phyloP scores from a whole-genome alignment of 1,140 invertebrate genomes.

The Bombyx mori region ASM3026992v2 NC_085109.1:9068501-9069000 shows the following conservation, averaged over 20 bases:
- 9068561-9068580: no score
- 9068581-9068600: constrained; percentile 38
- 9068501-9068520: constrained; percentile 31
- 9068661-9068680: no score
- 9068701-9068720: no score
- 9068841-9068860: constrained; percentile 64
- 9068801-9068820: constrained; percentile 64
- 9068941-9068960: constrained; percentile 23
- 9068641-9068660: constrained; percentile 18
- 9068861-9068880: constrained; percentile 58
- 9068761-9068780: constrained; percentile 9
- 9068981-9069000: no score
- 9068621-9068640: constrained; percentile 16
- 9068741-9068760: no score
- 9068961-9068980: constrained; percentile 13
- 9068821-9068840: constrained; percentile 69
- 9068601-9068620: constrained; percentile 23
- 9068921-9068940: constrained; percentile 29
- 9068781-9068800: constrained; percentile 64
- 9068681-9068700: no score
- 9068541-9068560: no score
- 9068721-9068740: no score
- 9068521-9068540: neutral
- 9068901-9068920: constrained; percentile 63
- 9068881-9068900: constrained; percentile 38